Evolutionary conservation across 2,888 invertebrate species (phyloP), one percentile per base, ranked within the genome.

Genomic region (Athalia rosae): DNA sequence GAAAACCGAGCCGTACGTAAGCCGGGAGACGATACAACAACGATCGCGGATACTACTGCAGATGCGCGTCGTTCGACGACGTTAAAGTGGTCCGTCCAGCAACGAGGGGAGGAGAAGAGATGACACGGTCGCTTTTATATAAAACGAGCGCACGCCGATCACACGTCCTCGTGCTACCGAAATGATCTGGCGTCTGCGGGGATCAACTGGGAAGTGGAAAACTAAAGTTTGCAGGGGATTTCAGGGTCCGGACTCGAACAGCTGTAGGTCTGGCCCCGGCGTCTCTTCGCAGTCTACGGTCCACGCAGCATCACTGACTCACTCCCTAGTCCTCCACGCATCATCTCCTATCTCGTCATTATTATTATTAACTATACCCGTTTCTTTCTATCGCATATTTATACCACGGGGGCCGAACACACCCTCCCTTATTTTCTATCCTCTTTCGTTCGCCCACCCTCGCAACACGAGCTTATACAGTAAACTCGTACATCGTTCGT

Each of bases 221-320:
- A 28, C 28, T 28, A 28, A 28, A 28, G 28, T 28, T 28, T 28
- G 28, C 28, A 28, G 28, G 71, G 83, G 84, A 82, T 84, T 84
- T 83, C 81, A 83, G 84, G 84, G 84, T 82, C 80, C 83, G 79
- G 78, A 79, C 78, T 76, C 74, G 82, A 87, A 85, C 87, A 87
- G 87, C 87, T 87, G 87, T 71, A 45, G 71, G 87, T 82, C 83
- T 85, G 82, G 85, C 83, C 82, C 81, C 82, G 83, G 84, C 84
- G 83, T 84, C 83, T 84, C 84, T 82, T 82, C 84, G 83, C 85
- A 28, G 28, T 28, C 28, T 28, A 2, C 2, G 28, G 28, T 28
- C 28, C 28, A 28, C 28, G 28, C 28, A 28, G 28, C 85, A 85
- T 85, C 83, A 85, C 86, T 87, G 86, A 87, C 84, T 86, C 86